Evolutionary conservation across 2,797 vertebrate species (phyloP).

Genomic region (Antrozous pallidus): DNA sequence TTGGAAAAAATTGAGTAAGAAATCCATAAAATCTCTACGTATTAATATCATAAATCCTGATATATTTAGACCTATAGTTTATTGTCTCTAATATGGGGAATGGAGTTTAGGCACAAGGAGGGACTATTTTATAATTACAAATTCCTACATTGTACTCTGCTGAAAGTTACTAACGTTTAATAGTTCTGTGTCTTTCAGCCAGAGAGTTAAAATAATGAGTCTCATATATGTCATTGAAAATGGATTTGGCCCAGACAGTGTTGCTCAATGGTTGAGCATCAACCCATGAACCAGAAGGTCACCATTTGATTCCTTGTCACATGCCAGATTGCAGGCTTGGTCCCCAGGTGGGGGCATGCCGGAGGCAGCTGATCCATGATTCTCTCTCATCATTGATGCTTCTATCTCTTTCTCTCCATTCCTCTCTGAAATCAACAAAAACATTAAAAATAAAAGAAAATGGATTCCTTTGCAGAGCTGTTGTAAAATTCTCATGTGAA

Average conservation of each 20-base stretch:
- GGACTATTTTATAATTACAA: not conserved
- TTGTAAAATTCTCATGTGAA: not conserved
- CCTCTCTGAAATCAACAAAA: too few species aligned
- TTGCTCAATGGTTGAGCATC: too few species aligned
- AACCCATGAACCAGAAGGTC: too few species aligned
- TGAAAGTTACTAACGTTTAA: not conserved
- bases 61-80: too few species aligned
- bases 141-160: not conserved
- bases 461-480: not conserved
- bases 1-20: not conserved
- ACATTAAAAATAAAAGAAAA: not conserved
- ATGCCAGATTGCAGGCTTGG: too few species aligned
- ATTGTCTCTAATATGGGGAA: not conserved
- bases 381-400: too few species aligned
- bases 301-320: too few species aligned
- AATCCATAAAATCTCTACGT: not conserved
- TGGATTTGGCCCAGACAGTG: not conserved
- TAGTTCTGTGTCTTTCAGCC: not conserved
- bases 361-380: too few species aligned
- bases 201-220: conserved; percentile 3
- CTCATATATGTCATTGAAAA: not conserved
- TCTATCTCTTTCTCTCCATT: too few species aligned
- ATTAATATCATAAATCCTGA: not conserved
- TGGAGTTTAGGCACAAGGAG: not conserved
- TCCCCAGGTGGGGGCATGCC: too few species aligned